Conservation (phyloP, 2,888 invertebrate species). For the Hypolimnas misippus region DNA sequence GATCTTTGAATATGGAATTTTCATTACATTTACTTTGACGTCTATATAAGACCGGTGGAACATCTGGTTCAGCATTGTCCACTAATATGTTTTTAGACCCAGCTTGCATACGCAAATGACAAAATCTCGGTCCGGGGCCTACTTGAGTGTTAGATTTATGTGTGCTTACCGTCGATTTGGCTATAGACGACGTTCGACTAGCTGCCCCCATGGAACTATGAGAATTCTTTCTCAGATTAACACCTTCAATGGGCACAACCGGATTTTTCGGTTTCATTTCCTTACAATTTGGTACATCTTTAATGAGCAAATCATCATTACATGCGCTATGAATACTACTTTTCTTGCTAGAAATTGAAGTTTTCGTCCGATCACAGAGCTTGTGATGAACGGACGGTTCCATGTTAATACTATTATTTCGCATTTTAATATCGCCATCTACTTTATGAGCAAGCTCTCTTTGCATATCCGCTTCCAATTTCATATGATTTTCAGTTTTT, state of each 20-base stretch:
- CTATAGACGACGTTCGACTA: slow-evolving; percentile 77
- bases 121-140: slow-evolving; percentile 88
- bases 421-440: slow-evolving; percentile 57
- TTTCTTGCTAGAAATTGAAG: slow-evolving; percentile 73
- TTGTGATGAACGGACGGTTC: slow-evolving; percentile 85
- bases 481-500: slow-evolving; percentile 53
- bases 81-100: slow-evolving; percentile 91
- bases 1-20: slow-evolving; percentile 74
- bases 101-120: slow-evolving; percentile 89
- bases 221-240: slow-evolving; percentile 67
- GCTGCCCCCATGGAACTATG: slow-evolving; percentile 76
- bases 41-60: slow-evolving; percentile 89
- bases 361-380: slow-evolving; percentile 82
- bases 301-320: slow-evolving; percentile 66
- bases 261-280: slow-evolving; percentile 60
- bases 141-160: slow-evolving; percentile 79
- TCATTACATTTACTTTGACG: slow-evolving; percentile 82
- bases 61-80: slow-evolving; percentile 89
- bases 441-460: slow-evolving; percentile 53
- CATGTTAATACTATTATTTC: slow-evolving; percentile 61
- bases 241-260: slow-evolving; percentile 54
- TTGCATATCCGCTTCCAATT: slow-evolving; percentile 49
- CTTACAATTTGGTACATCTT: slow-evolving; percentile 57
- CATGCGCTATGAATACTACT: slow-evolving; percentile 68
- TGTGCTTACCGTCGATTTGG: slow-evolving; percentile 79